phyloP scores from a whole-genome alignment of 1,140 invertebrate species.

The Chironomus striatipennis region DNA sequence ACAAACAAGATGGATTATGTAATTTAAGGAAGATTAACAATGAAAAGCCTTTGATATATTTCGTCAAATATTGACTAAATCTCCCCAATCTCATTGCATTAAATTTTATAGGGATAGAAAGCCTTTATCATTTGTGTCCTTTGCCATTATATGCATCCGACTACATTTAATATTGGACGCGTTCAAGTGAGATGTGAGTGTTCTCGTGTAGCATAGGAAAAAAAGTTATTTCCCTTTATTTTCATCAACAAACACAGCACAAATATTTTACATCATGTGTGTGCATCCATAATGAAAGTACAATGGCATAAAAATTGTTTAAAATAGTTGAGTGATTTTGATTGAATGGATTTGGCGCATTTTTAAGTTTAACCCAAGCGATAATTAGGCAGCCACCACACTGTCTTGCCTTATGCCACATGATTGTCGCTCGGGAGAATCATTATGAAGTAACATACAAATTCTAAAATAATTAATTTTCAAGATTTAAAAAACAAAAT shows the following conservation, averaged over 20 bases:
- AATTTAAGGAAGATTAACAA: slow-evolving; percentile 21
- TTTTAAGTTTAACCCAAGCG: too few relatives aligned
- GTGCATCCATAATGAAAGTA: too few relatives aligned
- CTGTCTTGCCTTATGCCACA: too few relatives aligned
- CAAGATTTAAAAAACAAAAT: too few relatives aligned
- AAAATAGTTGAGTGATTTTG: too few relatives aligned
- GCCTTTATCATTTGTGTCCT: not conserved
- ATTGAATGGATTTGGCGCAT: not conserved
- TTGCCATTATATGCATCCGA: not conserved
- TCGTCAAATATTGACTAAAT: slow-evolving; percentile 6
- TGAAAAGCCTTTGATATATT: slow-evolving; percentile 17
- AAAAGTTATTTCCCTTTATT: not conserved
- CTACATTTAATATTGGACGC: not conserved
- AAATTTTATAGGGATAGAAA: not conserved
- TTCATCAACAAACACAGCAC: not conserved
- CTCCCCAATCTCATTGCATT: not conserved
- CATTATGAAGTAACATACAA: too few relatives aligned
- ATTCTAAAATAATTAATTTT: too few relatives aligned
- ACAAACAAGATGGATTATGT: slow-evolving; percentile 19
- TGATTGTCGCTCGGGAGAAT: too few relatives aligned
- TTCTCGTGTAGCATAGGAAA: not conserved
- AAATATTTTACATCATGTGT: not conserved
- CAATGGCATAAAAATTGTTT: too few relatives aligned
- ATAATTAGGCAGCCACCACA: too few relatives aligned
- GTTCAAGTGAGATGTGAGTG: not conserved